A percentile compares a stretch with the other conserved stretches of the same genome.
Evolutionary conservation across 2,888 invertebrate genomes (phyloP).

Genomic region (Pseudanteris insignis): DNA sequence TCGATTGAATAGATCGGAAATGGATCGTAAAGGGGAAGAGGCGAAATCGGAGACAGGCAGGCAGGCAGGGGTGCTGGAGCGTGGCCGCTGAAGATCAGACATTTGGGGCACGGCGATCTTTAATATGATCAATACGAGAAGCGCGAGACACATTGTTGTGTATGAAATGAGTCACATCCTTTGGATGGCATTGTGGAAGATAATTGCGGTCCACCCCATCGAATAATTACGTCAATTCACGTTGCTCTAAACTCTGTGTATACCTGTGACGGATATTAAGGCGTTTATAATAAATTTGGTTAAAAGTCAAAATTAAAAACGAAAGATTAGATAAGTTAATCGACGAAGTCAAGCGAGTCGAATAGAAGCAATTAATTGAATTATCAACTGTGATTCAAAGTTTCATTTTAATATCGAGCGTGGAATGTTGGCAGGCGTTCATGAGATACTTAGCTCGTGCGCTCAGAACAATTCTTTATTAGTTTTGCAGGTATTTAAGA

Average conservation of each 20-base stretch:
- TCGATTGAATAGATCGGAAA: constrained; percentile 28
- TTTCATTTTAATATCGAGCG: constrained; percentile 11
- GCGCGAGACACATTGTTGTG: constrained; percentile 31
- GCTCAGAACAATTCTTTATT: constrained; percentile 20
- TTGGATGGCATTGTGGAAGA: constrained; percentile 23
- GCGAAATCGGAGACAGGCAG: constrained; percentile 13
- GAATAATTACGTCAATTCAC: constrained; percentile 25
- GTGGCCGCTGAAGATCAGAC: constrained; percentile 30
- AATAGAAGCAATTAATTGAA: constrained; percentile 16
- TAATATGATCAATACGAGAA: constrained; percentile 38
- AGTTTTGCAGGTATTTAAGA: constrained; percentile 6
- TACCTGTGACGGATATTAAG: constrained; percentile 16
- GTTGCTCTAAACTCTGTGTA: constrained; percentile 18
- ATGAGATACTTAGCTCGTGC: constrained; percentile 6
- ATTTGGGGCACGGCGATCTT: constrained; percentile 31
- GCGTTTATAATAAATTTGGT: too few species aligned
- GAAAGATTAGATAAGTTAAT: constrained; percentile 10
- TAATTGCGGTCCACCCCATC: constrained; percentile 28
- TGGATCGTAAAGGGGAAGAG: constrained; percentile 10
- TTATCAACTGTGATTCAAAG: constrained; percentile 12
- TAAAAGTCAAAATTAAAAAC: background rate
- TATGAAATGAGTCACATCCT: constrained; percentile 36
- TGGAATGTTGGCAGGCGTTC: constrained; percentile 2
- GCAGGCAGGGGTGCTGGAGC: background rate
- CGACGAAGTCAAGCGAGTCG: constrained; percentile 1